A percentile compares a stretch with the other conserved stretches of the same genome.
phyloP scores from a whole-genome alignment of 2,113 vertebrate genomes.

The Mobula birostris region DNA sequence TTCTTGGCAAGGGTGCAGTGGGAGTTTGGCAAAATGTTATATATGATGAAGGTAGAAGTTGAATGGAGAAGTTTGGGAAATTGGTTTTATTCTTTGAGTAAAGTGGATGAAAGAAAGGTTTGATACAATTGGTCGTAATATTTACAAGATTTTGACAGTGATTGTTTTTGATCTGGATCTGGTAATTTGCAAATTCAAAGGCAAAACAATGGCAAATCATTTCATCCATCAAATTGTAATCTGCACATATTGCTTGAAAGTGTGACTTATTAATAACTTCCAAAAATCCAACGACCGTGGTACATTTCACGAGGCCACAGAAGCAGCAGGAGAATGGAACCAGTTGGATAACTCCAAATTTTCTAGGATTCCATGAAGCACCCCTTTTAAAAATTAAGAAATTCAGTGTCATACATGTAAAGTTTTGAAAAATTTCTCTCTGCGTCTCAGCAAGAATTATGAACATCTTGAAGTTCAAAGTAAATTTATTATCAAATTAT shows the following conservation, averaged over 20 bases:
- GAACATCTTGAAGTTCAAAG: neutral
- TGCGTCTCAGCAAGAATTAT: neutral
- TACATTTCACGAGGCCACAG: no score
- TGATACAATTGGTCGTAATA: no score
- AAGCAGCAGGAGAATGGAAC: no score
- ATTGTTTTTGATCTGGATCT: neutral
- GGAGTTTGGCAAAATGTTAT: neutral
- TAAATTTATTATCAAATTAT: no score
- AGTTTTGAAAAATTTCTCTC: neutral
- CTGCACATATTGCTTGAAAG: neutral
- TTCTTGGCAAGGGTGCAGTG: neutral
- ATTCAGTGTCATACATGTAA: neutral
- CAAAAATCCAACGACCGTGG: no score
- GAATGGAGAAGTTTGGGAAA: neutral
- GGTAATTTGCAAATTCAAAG: neutral
- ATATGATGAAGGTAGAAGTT: neutral
- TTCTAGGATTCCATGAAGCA: neutral
- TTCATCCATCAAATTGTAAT: neutral
- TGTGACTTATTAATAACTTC: neutral
- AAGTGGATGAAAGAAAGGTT: neutral
- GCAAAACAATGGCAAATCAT: neutral
- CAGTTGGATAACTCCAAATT: no score
- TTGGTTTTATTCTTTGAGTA: neutral
- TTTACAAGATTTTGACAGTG: no score
- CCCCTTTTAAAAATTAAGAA: neutral